Conservation (phyloP, 2,888 invertebrate species). For the Hofmannophila pseudospretella region DNA sequence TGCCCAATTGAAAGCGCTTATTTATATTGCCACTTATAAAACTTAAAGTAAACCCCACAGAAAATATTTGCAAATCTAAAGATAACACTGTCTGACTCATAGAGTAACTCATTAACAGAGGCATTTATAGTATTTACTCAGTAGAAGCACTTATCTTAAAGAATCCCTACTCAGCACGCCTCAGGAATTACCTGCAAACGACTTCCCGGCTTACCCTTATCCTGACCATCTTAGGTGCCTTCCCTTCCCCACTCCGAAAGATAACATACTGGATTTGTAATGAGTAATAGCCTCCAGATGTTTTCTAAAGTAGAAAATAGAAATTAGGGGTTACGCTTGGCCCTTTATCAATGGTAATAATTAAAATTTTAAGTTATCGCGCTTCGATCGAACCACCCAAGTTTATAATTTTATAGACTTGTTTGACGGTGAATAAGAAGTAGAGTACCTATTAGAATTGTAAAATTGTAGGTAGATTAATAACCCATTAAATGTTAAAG, state of each 20-base stretch:
- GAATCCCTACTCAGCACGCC: conserved; percentile 39
- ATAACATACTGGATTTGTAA: conserved; percentile 45
- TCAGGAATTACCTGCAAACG: conserved; percentile 38
- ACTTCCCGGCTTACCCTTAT: conserved; percentile 14
- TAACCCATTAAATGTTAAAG: too few relatives aligned
- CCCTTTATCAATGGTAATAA: conserved; percentile 57
- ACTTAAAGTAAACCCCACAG: too few relatives aligned
- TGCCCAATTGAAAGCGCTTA: too few relatives aligned
- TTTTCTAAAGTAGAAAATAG: conserved; percentile 63
- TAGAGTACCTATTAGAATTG: too few relatives aligned
- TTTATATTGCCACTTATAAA: too few relatives aligned
- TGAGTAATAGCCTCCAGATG: conserved; percentile 66
- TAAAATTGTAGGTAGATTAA: too few relatives aligned
- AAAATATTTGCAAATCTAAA: too few relatives aligned
- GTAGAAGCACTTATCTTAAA: conserved; percentile 8
- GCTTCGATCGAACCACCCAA: conserved; percentile 61
- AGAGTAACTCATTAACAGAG: too few relatives aligned
- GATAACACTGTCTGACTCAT: too few relatives aligned
- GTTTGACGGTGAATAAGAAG: too few relatives aligned
- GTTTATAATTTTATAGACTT: conserved; percentile 19
- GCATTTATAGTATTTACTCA: conserved; percentile 11
- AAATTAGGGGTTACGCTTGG: conserved; percentile 66
- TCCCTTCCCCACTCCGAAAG: conserved; percentile 26
- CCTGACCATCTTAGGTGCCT: conserved; percentile 7
- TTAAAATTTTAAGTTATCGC: conserved; percentile 62